Conservation (phyloP, 2,113 vertebrate species). For the Acinonyx jubatus region DNA sequence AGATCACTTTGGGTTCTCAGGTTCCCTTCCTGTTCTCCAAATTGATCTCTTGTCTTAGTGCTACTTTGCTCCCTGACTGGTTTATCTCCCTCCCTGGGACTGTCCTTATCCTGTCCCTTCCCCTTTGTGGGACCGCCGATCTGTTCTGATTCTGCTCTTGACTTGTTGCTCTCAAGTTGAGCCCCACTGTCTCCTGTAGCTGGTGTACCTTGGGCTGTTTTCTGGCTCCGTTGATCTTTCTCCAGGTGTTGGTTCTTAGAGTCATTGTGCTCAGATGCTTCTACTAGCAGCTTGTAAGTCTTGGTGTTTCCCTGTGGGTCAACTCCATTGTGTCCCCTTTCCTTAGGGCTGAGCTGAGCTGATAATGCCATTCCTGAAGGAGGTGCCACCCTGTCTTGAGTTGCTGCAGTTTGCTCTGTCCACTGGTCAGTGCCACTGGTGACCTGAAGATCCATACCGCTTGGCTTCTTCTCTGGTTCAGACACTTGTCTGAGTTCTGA, state of each 20-base stretch:
- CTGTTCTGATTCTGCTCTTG: not conserved
- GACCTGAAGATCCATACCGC: not conserved
- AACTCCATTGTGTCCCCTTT: not conserved
- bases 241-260: not conserved
- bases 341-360: not conserved
- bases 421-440: not conserved
- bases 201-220: not conserved
- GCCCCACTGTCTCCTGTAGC: not conserved
- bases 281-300: not conserved
- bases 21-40: constrained; percentile 11
- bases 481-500: constrained; percentile 1
- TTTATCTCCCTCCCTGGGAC: not conserved
- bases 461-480: constrained; percentile 26
- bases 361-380: not conserved
- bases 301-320: not conserved
- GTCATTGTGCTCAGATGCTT: not conserved
- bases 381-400: not conserved
- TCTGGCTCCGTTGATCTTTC: not conserved
- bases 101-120: not conserved
- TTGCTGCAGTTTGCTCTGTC: not conserved
- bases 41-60: not conserved
- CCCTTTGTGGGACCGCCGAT: not conserved
- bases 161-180: constrained; percentile 22
- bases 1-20: not conserved
- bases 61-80: not conserved